Percentiles rank a stretch among this genome's conserved stretches.
Evolutionary conservation across 2,888 invertebrate genomes (phyloP).

Genomic region (Phoenoteleia sp.): DNA sequence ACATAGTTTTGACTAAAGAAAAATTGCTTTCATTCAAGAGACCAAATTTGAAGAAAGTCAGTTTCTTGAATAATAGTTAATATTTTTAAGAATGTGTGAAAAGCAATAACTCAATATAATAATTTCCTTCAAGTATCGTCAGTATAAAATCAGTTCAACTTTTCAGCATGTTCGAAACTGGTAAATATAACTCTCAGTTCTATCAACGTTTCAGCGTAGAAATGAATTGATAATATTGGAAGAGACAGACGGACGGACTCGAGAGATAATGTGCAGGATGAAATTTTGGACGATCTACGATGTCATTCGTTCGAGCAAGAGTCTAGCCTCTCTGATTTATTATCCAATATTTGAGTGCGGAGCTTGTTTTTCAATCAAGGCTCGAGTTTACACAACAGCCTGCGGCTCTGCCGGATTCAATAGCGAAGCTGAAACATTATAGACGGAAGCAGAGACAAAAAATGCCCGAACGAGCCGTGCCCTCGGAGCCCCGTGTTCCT

Average conservation of each 20-base stretch:
- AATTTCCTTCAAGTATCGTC: no score
- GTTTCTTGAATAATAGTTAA: no score
- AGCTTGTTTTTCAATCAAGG: conserved; percentile 84
- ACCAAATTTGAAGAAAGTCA: no score
- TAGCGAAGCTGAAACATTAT: conserved; percentile 80
- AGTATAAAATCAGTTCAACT: no score
- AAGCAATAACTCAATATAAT: no score
- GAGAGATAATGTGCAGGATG: conserved; percentile 45
- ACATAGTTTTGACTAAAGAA: no score
- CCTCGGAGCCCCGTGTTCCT: conserved; percentile 71
- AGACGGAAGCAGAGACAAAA: conserved; percentile 83
- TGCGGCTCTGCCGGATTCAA: conserved; percentile 82
- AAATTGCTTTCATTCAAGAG: no score
- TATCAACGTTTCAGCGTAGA: no score
- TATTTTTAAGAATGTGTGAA: no score
- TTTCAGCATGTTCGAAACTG: no score
- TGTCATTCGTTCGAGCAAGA: conserved; percentile 64
- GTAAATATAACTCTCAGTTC: no score
- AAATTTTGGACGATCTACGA: conserved; percentile 60
- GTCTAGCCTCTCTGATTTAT: conserved; percentile 82
- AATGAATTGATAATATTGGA: conserved; percentile 50
- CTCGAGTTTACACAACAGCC: conserved; percentile 85
- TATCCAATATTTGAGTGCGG: conserved; percentile 85
- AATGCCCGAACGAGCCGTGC: conserved; percentile 79
- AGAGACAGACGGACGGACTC: conserved; percentile 16